Conservation (phyloP, 2,888 invertebrate genomes). For the Hyposoter didymator region DNA sequence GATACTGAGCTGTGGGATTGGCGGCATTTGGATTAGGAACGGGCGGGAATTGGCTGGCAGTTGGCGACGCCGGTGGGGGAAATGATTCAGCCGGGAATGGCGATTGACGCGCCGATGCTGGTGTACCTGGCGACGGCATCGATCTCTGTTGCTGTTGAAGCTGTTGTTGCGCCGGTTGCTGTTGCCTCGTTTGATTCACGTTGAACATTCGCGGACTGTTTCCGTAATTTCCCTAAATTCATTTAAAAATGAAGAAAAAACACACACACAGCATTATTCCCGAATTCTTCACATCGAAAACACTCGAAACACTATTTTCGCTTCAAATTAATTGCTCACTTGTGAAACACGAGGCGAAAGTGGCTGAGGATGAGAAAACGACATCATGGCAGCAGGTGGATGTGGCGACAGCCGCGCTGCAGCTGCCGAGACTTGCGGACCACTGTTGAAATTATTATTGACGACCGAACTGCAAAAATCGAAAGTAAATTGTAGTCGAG, state of each 20-base stretch:
- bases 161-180: slow-evolving; percentile 85
- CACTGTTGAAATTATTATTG: slow-evolving; percentile 84
- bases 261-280: not conserved
- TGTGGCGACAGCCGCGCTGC: slow-evolving; percentile 86
- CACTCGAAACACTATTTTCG: not conserved
- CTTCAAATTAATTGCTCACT: slow-evolving; percentile 76
- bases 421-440: slow-evolving; percentile 82
- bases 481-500: no score
- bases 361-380: slow-evolving; percentile 85
- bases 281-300: not conserved
- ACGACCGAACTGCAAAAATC: slow-evolving; percentile 77
- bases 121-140: slow-evolving; percentile 88
- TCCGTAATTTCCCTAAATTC: slow-evolving; percentile 80
- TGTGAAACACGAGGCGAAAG: slow-evolving; percentile 86
- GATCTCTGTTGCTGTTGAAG: slow-evolving; percentile 93
- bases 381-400: slow-evolving; percentile 83
- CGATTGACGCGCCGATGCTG: slow-evolving; percentile 86
- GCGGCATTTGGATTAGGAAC: slow-evolving; percentile 81
- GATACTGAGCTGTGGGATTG: slow-evolving; percentile 84
- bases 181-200: slow-evolving; percentile 84
- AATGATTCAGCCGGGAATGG: slow-evolving; percentile 86
- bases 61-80: slow-evolving; percentile 86
- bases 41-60: slow-evolving; percentile 84
- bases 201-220: slow-evolving; percentile 82
- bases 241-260: not conserved